Base-by-base conservation (phyloP, 1,140 invertebrate genomes). In the Lethocerus indicus region DNA sequence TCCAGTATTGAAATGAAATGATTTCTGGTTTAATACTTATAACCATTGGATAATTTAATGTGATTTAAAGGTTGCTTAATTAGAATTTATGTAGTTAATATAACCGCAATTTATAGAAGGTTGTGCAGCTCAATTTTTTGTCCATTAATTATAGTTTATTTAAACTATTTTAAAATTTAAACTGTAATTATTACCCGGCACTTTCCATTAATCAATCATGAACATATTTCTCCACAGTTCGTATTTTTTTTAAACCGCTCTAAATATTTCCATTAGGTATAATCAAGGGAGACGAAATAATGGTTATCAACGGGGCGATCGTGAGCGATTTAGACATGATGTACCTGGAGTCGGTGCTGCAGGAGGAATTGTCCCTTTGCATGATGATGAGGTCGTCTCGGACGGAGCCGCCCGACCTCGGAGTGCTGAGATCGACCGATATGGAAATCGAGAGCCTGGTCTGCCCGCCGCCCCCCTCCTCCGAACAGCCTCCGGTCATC, bases 261-360 rank as follows among this genome's bases (percentile, higher is more conserved):
- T n/a, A n/a, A n/a, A n/a, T 21, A 48, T 26, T 4, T 21, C 20
- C 67, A 70, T 52, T 72, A 92, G 91, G 90, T 60, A 84, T 97
- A 61, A 90, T 91, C 63, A 91, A 94, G 69, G 84, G 89, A 57
- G 93, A 97, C 68, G 92, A 97, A 69, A 94, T 97, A 63, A 90
- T 97, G 78, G 90, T 97, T 59, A 94, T 98, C 66, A 97, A 98
- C 70, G 88, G 92, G 54, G 89, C 91, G 53, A 89, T 96, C 61
- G 91, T 97, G 37, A 90, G 87, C 54, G 92, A 96, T 69, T 73
- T 98, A 67, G 92, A 97, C 74, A 98, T 98, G 92, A 96, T 97
- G 85, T 96, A 93, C 72, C 76, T 97, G 61, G 93, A 96, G 66
- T 82, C 81, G 61, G 87, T 95, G 28, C 73, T 97, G 50, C 89